phyloP scores from a whole-genome alignment of 2,888 invertebrate species.

The Polydrusus cervinus region DNA sequence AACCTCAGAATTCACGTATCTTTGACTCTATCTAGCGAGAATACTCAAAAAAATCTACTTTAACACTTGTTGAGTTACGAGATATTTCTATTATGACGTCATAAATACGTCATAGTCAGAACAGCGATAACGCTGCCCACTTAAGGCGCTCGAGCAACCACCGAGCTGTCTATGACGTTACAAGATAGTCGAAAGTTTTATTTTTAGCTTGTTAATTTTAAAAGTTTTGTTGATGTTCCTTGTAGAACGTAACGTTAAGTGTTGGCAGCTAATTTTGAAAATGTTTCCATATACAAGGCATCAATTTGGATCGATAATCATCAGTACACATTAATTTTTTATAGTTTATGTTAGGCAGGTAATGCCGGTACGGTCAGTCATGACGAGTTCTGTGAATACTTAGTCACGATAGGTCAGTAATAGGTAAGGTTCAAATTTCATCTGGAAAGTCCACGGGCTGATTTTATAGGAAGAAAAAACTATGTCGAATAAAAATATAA shows the following conservation, averaged over 20 bases:
- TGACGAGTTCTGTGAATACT: no score
- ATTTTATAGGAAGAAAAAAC: no score
- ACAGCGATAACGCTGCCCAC: constrained; percentile 5
- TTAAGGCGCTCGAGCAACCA: constrained; percentile 20
- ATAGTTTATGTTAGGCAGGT: not conserved
- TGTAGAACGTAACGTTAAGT: not conserved
- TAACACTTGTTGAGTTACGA: no score
- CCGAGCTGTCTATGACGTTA: constrained; percentile 30
- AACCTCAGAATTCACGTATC: no score
- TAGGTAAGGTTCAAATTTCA: no score
- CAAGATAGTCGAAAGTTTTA: constrained; percentile 18
- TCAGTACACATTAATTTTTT: not conserved
- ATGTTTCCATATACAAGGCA: constrained; percentile 1
- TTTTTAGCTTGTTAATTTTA: constrained; percentile 16
- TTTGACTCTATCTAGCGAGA: no score
- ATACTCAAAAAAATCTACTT: no score
- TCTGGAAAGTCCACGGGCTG: no score
- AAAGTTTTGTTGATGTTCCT: not conserved
- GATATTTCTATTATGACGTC: not conserved
- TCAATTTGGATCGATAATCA: not conserved
- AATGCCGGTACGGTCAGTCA: not conserved
- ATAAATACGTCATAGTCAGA: not conserved
- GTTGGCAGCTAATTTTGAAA: constrained; percentile 3
- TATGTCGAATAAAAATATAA: no score
- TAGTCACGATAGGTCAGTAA: no score